Evolutionary conservation across 2,888 invertebrate species (phyloP).

Genomic region (Drosophila anomalata): DNA sequence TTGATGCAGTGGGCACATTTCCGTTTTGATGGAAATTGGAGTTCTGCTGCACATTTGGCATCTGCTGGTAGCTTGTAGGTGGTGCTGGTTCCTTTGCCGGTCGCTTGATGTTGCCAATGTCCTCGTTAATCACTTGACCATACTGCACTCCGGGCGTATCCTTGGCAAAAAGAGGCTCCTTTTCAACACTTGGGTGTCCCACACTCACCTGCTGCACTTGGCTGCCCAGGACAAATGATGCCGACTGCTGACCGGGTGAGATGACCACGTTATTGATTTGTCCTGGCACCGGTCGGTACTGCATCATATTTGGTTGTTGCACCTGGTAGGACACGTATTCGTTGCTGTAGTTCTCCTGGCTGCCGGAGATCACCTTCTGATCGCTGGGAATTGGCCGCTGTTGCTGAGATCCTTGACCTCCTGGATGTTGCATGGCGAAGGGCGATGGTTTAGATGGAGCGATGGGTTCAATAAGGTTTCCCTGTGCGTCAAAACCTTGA

Average conservation of each 20-base stretch:
- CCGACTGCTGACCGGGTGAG: slow-evolving; percentile 87
- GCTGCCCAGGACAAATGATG: slow-evolving; percentile 87
- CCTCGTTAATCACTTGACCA: slow-evolving; percentile 81
- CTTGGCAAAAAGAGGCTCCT: slow-evolving; percentile 84
- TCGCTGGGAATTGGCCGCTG: slow-evolving; percentile 32
- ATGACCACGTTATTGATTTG: slow-evolving; percentile 88
- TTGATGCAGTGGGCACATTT: slow-evolving; percentile 29
- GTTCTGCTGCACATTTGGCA: slow-evolving; percentile 40
- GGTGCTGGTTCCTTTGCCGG: slow-evolving; percentile 37
- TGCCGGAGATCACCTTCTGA: slow-evolving; percentile 61
- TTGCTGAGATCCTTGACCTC: slow-evolving; percentile 9
- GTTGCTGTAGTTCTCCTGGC: slow-evolving; percentile 75
- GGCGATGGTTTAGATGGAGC: slow-evolving; percentile 81
- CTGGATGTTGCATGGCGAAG: slow-evolving; percentile 75
- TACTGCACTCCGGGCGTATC: slow-evolving; percentile 80
- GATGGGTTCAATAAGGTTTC: slow-evolving; percentile 81
- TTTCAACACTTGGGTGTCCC: slow-evolving; percentile 83
- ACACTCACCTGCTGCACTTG: slow-evolving; percentile 86
- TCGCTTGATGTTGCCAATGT: slow-evolving; percentile 70
- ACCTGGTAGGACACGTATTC: slow-evolving; percentile 83
- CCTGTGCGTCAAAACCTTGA: slow-evolving; percentile 81
- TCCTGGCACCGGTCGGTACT: slow-evolving; percentile 83
- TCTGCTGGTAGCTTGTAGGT: slow-evolving; percentile 49
- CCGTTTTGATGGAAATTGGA: slow-evolving; percentile 69
- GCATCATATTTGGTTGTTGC: slow-evolving; percentile 83